These are phyloP conservation scores for Sebastes steindachneri DNA, from an alignment of 2,797 vertebrate species.

Conservation along the genomic window DNA sequence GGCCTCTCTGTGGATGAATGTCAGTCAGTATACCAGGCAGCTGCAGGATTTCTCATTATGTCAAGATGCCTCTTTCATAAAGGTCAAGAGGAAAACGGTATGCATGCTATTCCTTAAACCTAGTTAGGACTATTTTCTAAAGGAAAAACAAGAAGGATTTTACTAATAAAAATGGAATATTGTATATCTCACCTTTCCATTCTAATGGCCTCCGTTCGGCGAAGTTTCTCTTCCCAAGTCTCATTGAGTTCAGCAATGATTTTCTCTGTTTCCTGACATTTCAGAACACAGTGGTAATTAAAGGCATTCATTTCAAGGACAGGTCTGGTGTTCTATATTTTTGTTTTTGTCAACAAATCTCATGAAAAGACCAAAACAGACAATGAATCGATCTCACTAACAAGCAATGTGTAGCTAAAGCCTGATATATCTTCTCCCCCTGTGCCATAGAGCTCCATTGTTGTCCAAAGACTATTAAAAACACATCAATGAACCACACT, in stretches of 20 bases:
- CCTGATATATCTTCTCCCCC: neutral
- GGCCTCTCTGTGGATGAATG: constrained; percentile 87
- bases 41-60: neutral
- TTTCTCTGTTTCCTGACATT: constrained; percentile 94
- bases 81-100: neutral
- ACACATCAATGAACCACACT: neutral
- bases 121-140: neutral
- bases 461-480: neutral
- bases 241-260: constrained; percentile 99
- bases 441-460: neutral
- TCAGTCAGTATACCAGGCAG: neutral
- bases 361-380: neutral
- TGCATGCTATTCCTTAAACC: neutral
- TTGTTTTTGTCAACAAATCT: neutral
- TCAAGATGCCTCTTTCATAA: neutral
- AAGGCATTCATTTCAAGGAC: neutral
- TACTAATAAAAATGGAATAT: neutral
- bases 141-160: neutral
- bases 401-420: neutral
- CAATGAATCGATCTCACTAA: neutral
- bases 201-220: constrained; percentile 94
- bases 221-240: constrained; percentile 98
- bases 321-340: neutral
- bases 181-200: constrained; percentile 90
- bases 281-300: constrained; percentile 5